Conservation (phyloP, 2,797 vertebrate species). For the Bradypus variegatus region DNA sequence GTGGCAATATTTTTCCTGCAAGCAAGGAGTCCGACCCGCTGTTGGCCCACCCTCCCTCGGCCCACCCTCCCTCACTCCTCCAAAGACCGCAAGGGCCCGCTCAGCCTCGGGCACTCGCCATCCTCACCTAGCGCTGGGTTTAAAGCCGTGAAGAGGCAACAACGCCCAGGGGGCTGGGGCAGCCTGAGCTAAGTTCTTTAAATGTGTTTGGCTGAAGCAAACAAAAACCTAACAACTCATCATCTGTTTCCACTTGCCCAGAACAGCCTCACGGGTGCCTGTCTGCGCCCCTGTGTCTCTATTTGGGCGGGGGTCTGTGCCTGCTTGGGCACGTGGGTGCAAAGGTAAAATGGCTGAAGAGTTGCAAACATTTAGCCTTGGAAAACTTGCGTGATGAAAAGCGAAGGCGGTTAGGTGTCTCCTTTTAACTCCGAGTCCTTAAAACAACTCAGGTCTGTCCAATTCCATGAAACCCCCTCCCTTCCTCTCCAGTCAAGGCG, state of each 20-base stretch:
- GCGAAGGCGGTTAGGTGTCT: background rate
- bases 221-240: background rate
- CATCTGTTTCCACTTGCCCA: background rate
- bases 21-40: background rate
- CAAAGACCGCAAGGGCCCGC: too few species aligned
- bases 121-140: conserved; percentile 59
- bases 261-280: background rate
- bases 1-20: accelerated
- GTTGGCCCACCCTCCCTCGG: background rate
- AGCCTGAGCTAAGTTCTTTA: background rate
- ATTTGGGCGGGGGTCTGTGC: accelerated
- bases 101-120: background rate
- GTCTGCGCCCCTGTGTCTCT: background rate
- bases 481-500: background rate
- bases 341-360: background rate
- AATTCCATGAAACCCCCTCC: accelerated
- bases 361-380: background rate
- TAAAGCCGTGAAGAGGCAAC: conserved; percentile 48
- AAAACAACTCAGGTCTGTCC: background rate
- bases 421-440: accelerated
- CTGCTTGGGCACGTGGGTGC: accelerated
- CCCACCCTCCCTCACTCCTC: too few species aligned
- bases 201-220: background rate
- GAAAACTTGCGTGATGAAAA: background rate
- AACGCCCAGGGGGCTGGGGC: background rate